phyloP scores from a whole-genome alignment of 2,888 invertebrate genomes.

The Sesia apiformis region DNA sequence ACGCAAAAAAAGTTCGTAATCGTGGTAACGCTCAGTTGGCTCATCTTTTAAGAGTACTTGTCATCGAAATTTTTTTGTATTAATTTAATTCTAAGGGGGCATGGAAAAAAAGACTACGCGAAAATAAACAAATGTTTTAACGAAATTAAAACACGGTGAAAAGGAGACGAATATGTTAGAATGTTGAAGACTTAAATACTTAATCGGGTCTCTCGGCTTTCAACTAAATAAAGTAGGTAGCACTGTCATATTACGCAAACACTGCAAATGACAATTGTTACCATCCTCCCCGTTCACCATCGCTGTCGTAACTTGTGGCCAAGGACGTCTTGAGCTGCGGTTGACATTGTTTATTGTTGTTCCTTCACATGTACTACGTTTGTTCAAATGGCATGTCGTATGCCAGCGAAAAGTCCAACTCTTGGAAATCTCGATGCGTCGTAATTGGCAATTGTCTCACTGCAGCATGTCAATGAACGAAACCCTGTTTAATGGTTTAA shows the following conservation, averaged over 20 bases:
- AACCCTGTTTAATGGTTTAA: no score
- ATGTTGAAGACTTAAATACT: no score
- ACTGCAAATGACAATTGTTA: neutral
- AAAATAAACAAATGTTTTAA: no score
- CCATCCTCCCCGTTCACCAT: slow-evolving; percentile 11
- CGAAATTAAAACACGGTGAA: no score
- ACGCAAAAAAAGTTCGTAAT: no score
- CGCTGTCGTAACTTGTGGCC: slow-evolving; percentile 22
- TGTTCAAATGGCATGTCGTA: slow-evolving; percentile 30
- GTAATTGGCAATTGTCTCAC: slow-evolving; percentile 37
- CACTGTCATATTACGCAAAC: neutral
- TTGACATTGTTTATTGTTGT: slow-evolving; percentile 52
- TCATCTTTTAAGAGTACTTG: no score
- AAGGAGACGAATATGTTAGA: no score
- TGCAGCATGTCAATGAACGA: slow-evolving; percentile 8
- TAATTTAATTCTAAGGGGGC: no score
- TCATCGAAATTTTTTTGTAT: no score
- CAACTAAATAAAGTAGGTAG: neutral
- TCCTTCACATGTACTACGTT: slow-evolving; percentile 31
- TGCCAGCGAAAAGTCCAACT: slow-evolving; percentile 18
- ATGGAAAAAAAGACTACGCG: no score
- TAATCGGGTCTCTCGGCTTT: no score
- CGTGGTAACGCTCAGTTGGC: no score
- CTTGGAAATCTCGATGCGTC: slow-evolving; percentile 29
- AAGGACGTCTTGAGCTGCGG: slow-evolving; percentile 35